A percentile compares a stretch with the other conserved stretches of the same genome.
Evolutionary conservation across 2,888 invertebrate species (phyloP).

Genomic region (Phyto melanocephala): DNA sequence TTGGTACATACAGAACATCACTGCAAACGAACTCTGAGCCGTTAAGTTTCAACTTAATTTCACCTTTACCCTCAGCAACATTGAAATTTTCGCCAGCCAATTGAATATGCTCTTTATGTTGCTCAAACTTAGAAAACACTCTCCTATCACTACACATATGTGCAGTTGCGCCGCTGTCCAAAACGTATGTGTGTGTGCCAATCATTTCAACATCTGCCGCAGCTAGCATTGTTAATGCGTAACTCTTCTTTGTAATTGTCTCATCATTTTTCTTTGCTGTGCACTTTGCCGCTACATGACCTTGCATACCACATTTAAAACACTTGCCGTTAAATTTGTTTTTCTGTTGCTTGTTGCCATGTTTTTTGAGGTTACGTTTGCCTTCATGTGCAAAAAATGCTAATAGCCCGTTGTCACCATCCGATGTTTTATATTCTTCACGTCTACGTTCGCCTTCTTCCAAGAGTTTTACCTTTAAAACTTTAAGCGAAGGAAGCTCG

Average conservation of each 20-base stretch:
- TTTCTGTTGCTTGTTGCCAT: neutral
- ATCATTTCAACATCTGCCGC: neutral
- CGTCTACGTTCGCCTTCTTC: neutral
- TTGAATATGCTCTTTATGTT: neutral
- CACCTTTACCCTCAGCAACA: neutral
- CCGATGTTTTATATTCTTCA: neutral
- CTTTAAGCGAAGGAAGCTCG: neutral
- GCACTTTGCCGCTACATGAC: neutral
- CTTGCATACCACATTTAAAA: neutral
- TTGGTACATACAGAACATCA: conserved; percentile 6
- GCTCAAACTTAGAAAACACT: neutral
- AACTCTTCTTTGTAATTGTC: neutral
- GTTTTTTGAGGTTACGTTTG: neutral
- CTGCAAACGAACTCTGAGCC: neutral
- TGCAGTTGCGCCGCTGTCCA: conserved; percentile 1
- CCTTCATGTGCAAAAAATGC: neutral
- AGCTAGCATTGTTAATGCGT: neutral
- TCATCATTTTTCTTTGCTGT: neutral
- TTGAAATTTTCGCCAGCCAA: neutral
- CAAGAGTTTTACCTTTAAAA: neutral
- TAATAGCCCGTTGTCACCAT: neutral
- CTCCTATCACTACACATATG: neutral
- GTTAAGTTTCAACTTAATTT: neutral
- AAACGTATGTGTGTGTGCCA: neutral
- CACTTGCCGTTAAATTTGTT: neutral